Base-by-base conservation (phyloP, 2,888 invertebrate genomes). In the Apamea monoglypha region DNA sequence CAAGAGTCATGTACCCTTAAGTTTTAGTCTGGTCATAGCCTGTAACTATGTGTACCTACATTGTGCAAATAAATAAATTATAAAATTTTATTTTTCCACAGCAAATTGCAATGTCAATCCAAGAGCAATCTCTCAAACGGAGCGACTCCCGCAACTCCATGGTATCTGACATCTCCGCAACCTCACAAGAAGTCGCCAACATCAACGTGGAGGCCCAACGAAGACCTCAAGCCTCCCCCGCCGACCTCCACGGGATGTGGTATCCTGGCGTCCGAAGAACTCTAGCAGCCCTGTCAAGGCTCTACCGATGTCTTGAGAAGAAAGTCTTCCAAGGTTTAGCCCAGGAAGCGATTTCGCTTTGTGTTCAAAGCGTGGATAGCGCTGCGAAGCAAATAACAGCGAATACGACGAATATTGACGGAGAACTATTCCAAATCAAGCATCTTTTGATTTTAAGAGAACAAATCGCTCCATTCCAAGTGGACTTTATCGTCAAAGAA, bases 201-300 rank as follows among this genome's bases (percentile, higher is more conserved):
- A 97, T 98, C 67, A 97, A 97, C 80, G 96, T 92, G 47, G 96
- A 96, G 82, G 94, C 95, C 0, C 95, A 95, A 63, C 83, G 95
- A 1, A 74, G 95, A 81, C 90, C 96, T 25, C 94, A 92, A 16
- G 98, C 98, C 92, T 99, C 99, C 0, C 99, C 99, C 0, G 99
- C 99, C 0, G 99, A 99, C 97, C 97, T 99, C 56, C 99, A 99
- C 95, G 99, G 99, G 47, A 99, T 99, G 99, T 99, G 99, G 99
- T 99, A 99, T 95, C 99, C 99, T 0, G 99, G 99, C 0, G 99
- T 99, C 0, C 97, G 99, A 32, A 97, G 99, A 68, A 99, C 99
- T 0, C 95, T 99, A 32, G 99, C 99, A 36, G 99, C 99, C 84
- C 97, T 99, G 7, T 99, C 99, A 0, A 98, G 99, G 82, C 97